Conservation (phyloP, 2,113 vertebrate genomes). For the Nanorana parkeri region DNA sequence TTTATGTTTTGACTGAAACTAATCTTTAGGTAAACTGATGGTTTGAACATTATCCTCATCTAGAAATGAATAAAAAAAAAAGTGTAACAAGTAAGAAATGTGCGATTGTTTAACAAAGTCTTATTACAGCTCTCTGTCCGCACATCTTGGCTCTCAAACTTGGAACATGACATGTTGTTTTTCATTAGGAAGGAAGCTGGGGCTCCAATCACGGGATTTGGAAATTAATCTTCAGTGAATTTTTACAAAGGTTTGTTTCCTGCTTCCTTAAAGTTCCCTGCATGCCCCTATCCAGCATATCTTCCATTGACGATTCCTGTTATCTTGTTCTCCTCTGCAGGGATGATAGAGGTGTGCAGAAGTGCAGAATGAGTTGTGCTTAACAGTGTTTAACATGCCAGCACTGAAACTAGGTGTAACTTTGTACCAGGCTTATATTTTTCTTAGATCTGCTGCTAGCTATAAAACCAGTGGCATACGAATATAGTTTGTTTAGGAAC, state of each 20-base stretch:
- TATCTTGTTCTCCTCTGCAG: constrained; percentile 13
- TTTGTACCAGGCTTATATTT: neutral
- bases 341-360: neutral
- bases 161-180: constrained; percentile 53
- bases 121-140: neutral
- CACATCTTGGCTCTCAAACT: constrained; percentile 25
- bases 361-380: neutral
- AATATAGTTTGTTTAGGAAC: neutral
- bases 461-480: neutral
- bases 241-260: constrained; percentile 46
- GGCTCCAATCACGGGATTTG: constrained; percentile 48
- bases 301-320: constrained; percentile 32
- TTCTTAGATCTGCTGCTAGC: neutral
- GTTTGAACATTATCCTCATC: too few relatives aligned
- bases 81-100: neutral
- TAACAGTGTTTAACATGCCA: neutral
- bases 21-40: too few relatives aligned
- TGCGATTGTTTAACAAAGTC: constrained; percentile 2
- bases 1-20: too few relatives aligned
- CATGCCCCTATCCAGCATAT: constrained; percentile 3
- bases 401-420: neutral
- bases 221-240: constrained; percentile 47
- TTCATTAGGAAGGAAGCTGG: constrained; percentile 49
- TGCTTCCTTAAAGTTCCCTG: constrained; percentile 43
- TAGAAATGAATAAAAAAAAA: neutral